Evolutionary conservation across 2,797 vertebrate genomes (phyloP).

Genomic region (Linurgus olivaceus): DNA sequence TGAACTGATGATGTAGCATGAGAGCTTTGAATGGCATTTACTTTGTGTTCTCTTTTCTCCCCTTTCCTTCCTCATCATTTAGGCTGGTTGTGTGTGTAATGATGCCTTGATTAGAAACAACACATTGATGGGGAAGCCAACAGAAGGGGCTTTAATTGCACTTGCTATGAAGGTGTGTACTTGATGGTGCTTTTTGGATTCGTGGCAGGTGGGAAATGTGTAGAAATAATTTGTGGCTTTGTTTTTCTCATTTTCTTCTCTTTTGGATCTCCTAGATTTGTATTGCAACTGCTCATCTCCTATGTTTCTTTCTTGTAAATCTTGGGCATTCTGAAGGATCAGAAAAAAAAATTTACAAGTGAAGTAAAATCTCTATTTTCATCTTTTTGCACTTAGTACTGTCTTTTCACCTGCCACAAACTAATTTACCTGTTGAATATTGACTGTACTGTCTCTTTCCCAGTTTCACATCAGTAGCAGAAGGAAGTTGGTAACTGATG

Average conservation of each 20-base stretch:
- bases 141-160: constrained; percentile 87
- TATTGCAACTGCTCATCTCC: neutral
- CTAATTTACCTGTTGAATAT: neutral
- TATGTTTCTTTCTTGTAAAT: neutral
- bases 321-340: neutral
- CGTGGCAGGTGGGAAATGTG: neutral
- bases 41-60: neutral
- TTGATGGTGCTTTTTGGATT: neutral
- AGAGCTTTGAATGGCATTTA: neutral
- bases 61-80: neutral
- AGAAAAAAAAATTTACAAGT: neutral
- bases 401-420: neutral
- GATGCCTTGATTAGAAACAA: constrained; percentile 92
- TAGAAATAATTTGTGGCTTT: neutral
- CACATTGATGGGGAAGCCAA: constrained; percentile 91
- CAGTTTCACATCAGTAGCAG: neutral
- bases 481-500: neutral
- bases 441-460: neutral
- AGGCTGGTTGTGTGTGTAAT: constrained; percentile 94
- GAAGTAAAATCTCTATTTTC: neutral
- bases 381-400: neutral
- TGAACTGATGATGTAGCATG: neutral
- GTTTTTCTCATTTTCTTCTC: neutral
- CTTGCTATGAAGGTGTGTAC: constrained; percentile 84
- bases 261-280: neutral